Conservation (phyloP, 2,113 vertebrate species). For the Butastur rufipennis region DNA sequence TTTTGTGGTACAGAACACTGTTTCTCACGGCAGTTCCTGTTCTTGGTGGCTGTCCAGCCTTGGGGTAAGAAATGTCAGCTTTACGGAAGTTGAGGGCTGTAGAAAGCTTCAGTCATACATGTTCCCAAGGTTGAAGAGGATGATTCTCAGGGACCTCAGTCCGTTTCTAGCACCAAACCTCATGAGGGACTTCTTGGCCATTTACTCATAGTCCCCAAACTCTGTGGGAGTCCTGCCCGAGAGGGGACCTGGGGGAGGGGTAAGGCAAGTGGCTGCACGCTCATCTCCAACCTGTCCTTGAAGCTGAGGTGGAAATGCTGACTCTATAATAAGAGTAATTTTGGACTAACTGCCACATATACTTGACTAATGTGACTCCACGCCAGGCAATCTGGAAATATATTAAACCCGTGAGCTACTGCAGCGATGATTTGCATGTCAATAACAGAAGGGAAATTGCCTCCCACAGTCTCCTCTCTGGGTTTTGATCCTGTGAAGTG, state of each 20-base stretch:
- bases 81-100: not conserved
- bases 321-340: not conserved
- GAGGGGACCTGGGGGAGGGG: not conserved
- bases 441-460: not conserved
- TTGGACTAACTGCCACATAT: not conserved
- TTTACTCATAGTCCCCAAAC: not conserved
- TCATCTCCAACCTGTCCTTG: not conserved
- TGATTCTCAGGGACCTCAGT: not conserved
- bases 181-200: not conserved
- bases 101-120: rapidly evolving
- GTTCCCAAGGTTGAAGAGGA: not conserved
- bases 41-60: not conserved
- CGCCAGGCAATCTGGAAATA: not conserved
- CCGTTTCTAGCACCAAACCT: not conserved
- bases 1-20: not conserved
- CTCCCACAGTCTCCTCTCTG: not conserved
- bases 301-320: not conserved
- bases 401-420: not conserved
- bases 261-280: not conserved
- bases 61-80: not conserved
- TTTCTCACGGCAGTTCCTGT: not conserved
- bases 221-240: rapidly evolving
- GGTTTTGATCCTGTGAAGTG: not conserved
- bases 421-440: not conserved
- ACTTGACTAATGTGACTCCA: not conserved